phyloP scores from a whole-genome alignment of 30 jellyfish, hydroid and myxozoan genomes.

The Chrysaora quinquecirrha region DNA sequence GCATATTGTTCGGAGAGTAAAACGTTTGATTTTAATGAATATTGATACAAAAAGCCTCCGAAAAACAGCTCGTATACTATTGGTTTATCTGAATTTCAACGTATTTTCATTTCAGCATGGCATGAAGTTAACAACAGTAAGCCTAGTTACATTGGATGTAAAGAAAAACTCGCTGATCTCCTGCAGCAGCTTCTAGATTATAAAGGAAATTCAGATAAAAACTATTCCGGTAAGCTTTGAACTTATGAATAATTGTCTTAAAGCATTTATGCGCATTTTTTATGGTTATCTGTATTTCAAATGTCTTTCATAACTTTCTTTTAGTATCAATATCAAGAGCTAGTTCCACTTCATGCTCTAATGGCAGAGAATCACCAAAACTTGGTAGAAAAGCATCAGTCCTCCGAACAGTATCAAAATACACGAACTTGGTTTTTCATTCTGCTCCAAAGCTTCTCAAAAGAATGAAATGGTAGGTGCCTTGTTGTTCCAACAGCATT shows the following conservation, averaged over 20 bases:
- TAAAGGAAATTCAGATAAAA: slow-evolving; percentile 35
- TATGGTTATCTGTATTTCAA: too few species aligned
- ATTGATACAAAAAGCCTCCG: too few species aligned
- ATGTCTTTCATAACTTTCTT: too few species aligned
- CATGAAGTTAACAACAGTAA: slow-evolving; percentile 80
- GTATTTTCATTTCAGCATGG: slow-evolving; percentile 84
- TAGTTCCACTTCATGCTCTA: slow-evolving; percentile 7
- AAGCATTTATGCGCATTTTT: too few species aligned
- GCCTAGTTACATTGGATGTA: slow-evolving; percentile 86
- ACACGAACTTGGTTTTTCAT: slow-evolving; percentile 87
- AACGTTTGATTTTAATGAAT: too few species aligned
- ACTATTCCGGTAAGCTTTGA: slow-evolving; percentile 26
- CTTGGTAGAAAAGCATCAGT: slow-evolving; percentile 75
- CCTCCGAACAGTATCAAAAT: slow-evolving; percentile 73
- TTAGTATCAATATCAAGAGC: slow-evolving; percentile 11
- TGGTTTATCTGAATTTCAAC: too few species aligned
- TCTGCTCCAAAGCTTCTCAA: slow-evolving; percentile 95
- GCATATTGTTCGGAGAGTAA: too few species aligned
- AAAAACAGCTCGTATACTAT: too few species aligned
- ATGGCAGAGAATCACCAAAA: slow-evolving; percentile 50
- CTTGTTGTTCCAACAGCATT: too few species aligned
- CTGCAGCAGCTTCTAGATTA: slow-evolving; percentile 57
- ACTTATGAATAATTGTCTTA: too few species aligned
- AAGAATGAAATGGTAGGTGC: slow-evolving; percentile 86
- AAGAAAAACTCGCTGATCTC: slow-evolving; percentile 71